phyloP scores from a whole-genome alignment of 2,797 vertebrate genomes.

The Labeo calbasu region DNA sequence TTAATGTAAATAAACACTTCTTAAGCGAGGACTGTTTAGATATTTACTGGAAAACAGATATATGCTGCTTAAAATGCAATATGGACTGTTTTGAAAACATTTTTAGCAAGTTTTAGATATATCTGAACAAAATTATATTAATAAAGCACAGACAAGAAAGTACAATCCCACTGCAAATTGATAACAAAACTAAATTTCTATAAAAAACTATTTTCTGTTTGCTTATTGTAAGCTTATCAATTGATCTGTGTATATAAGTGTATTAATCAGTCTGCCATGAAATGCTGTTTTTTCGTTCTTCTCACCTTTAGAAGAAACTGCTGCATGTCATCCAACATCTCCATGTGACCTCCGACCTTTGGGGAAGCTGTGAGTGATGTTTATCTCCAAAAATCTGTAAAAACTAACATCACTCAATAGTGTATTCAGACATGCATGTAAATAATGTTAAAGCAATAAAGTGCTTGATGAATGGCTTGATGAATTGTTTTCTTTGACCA shows the following conservation, averaged over 20 bases:
- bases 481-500: background rate
- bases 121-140: background rate
- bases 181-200: background rate
- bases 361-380: constrained; percentile 22
- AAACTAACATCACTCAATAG: constrained; percentile 6
- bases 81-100: background rate
- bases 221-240: background rate
- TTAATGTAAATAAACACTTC: background rate
- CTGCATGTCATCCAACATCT: constrained; percentile 26
- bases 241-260: background rate
- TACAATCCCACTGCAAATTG: background rate
- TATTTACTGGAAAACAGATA: background rate
- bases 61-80: background rate
- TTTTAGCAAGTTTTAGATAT: background rate
- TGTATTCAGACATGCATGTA: background rate
- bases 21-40: background rate
- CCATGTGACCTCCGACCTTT: background rate
- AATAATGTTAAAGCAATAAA: background rate
- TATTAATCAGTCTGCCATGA: background rate
- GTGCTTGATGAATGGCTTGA: background rate
- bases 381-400: constrained; percentile 23
- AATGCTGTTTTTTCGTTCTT: background rate
- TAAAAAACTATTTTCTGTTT: background rate
- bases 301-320: constrained; percentile 29
- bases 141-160: background rate